Evolutionary conservation across 2,113 vertebrate species (phyloP).

Genomic region (Scortum barcoo): DNA sequence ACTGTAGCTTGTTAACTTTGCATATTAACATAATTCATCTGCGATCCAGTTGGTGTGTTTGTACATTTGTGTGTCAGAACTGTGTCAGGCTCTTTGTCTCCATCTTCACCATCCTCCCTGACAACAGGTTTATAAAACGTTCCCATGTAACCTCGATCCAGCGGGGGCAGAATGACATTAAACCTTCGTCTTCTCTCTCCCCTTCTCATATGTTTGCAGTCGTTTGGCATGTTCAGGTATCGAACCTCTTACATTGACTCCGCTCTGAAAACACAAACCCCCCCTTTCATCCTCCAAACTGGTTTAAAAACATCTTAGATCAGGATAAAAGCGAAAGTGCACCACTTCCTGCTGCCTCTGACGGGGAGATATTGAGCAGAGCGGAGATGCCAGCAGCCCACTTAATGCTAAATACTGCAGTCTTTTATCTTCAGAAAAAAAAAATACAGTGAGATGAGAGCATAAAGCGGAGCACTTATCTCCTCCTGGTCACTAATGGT

Average conservation of each 20-base stretch:
- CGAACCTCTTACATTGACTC: conserved; percentile 43
- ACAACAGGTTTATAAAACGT: background rate
- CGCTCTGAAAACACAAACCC: conserved; percentile 13
- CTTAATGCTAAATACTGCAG: conserved; percentile 66
- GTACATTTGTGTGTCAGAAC: background rate
- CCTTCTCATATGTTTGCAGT: background rate
- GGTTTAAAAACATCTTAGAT: conserved; percentile 52
- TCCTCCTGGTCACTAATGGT: conserved; percentile 66
- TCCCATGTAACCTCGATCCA: background rate
- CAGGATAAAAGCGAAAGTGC: conserved; percentile 55
- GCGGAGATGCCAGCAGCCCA: conserved; percentile 59
- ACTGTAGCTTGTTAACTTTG: background rate
- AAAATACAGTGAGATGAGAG: conserved; percentile 46
- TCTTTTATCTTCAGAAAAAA: conserved; percentile 60
- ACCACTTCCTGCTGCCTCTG: conserved; percentile 42
- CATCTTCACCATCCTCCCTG: background rate
- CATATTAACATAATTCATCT: background rate
- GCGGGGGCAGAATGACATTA: conserved; percentile 1
- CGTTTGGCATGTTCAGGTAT: background rate
- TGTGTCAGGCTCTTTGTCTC: background rate
- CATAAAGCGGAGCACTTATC: conserved; percentile 65
- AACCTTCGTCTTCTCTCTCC: background rate
- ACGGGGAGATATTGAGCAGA: conserved; percentile 48
- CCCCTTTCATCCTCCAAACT: conserved; percentile 41
- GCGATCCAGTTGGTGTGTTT: background rate